Evolutionary conservation across 1,140 invertebrate genomes (phyloP).

Genomic region (Brachionus rubens): DNA sequence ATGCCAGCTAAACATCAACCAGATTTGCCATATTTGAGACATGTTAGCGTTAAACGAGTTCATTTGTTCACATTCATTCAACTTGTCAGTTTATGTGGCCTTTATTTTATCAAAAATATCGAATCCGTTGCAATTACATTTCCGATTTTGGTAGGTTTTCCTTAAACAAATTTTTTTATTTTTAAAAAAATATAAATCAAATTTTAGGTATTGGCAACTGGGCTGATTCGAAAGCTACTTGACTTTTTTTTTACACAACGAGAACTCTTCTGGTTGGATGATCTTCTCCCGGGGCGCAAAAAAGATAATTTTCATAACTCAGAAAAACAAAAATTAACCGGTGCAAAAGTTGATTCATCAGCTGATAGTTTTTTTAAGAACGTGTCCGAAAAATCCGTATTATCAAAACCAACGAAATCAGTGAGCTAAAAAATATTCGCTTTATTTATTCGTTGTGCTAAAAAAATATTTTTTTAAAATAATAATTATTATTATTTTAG

Average conservation of each 20-base stretch:
- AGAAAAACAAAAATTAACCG: neutral
- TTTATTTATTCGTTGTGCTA: too few species aligned
- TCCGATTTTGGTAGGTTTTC: slow-evolving; percentile 79
- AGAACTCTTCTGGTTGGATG: slow-evolving; percentile 92
- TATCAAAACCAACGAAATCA: neutral
- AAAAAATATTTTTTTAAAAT: too few species aligned
- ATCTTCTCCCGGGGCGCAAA: slow-evolving; percentile 78
- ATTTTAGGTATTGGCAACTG: neutral
- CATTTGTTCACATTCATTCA: slow-evolving; percentile 88
- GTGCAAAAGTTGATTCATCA: neutral
- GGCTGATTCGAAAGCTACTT: slow-evolving; percentile 85
- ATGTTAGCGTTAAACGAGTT: slow-evolving; percentile 83
- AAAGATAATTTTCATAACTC: neutral
- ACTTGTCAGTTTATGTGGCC: slow-evolving; percentile 48
- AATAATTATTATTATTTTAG: too few species aligned
- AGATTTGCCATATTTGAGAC: slow-evolving; percentile 89
- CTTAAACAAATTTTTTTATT: too few species aligned
- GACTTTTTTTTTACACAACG: slow-evolving; percentile 85
- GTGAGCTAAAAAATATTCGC: neutral
- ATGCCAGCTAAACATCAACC: slow-evolving; percentile 97
- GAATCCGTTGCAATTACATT: slow-evolving; percentile 84
- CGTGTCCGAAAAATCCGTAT: neutral
- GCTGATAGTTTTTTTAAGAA: neutral
- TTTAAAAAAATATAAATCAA: too few species aligned
- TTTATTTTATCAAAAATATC: slow-evolving; percentile 48